Evolutionary conservation across 2,888 invertebrate species (phyloP).

Genomic region (Caenorhabditis imperialis): DNA sequence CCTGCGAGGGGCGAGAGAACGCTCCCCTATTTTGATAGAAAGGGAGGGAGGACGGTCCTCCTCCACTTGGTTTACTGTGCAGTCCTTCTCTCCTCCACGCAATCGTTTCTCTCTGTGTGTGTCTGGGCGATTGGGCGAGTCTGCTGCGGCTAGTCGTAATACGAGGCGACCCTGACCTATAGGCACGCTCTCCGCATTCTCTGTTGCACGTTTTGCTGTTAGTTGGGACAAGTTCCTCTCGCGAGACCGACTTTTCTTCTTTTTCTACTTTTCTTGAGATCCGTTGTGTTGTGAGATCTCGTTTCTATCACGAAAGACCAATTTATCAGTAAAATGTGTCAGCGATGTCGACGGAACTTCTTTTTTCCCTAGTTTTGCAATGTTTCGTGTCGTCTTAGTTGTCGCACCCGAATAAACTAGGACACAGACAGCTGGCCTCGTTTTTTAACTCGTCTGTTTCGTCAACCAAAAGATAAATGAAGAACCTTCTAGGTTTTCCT

Average conservation of each 20-base stretch:
- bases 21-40: no score
- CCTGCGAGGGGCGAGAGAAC: no score
- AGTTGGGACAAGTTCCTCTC: neutral
- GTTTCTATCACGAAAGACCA: neutral
- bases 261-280: neutral
- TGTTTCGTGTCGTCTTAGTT: no score
- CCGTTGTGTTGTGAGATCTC: no score
- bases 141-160: constrained; percentile 22
- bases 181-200: neutral
- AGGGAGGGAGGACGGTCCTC: no score
- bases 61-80: neutral
- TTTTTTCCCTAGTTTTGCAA: no score
- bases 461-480: no score
- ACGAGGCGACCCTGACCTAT: constrained; percentile 41
- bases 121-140: constrained; percentile 2
- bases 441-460: no score
- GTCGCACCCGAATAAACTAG: no score
- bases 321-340: constrained; percentile 5
- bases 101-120: neutral
- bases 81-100: neutral
- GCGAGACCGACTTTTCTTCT: neutral
- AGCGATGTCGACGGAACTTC: no score
- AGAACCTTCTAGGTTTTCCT: no score
- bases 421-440: no score
- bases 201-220: neutral